Percentiles rank a stretch among this genome's conserved stretches.
phyloP scores from a whole-genome alignment of 2,113 vertebrate species.

The Tachuris rubrigastra region DNA sequence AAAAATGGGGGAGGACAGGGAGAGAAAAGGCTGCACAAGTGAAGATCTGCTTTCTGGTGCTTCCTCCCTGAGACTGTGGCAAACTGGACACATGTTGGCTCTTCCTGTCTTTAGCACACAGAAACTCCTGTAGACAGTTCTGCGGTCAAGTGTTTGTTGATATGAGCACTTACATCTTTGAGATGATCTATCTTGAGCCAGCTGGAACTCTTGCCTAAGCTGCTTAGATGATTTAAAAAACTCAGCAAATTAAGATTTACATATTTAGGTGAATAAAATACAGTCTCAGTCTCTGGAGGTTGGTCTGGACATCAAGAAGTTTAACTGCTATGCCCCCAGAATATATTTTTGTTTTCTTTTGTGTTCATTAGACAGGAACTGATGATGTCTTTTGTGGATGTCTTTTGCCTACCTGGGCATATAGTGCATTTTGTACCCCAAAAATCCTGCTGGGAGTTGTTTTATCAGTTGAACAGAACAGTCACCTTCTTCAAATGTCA shows the following conservation, averaged over 20 bases:
- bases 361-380: background rate
- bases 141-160: background rate
- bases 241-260: background rate
- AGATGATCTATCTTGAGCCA: background rate
- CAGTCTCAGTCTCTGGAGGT: background rate
- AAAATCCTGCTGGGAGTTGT: background rate
- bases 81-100: background rate
- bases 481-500: background rate
- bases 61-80: background rate
- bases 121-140: background rate
- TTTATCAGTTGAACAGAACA: background rate
- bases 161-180: rapidly evolving
- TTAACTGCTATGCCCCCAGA: background rate
- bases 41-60: background rate
- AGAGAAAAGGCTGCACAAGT: background rate
- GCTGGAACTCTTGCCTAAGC: background rate
- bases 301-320: background rate
- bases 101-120: background rate
- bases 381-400: background rate
- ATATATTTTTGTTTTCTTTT: background rate
- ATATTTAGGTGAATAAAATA: background rate
- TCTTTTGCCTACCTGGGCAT: background rate
- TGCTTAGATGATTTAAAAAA: background rate
- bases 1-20: background rate
- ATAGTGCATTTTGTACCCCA: background rate